Conservation (phyloP, 2,113 vertebrate genomes). For the Aegotheles bennettii region DNA sequence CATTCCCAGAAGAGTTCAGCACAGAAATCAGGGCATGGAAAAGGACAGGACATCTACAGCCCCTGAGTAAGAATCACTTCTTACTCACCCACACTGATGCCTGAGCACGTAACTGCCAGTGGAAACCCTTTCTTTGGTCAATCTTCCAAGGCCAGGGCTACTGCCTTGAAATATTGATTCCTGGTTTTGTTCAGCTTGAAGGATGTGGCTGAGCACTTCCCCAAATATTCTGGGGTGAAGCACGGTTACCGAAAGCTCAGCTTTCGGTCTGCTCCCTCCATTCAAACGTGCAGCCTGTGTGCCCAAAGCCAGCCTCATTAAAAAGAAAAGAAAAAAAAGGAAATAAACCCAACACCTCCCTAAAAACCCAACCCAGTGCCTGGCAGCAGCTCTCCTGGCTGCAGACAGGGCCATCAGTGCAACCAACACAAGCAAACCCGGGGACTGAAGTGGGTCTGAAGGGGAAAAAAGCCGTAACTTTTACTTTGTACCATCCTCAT, state of each 20-base stretch:
- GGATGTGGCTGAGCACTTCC: background rate
- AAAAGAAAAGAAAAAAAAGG: background rate
- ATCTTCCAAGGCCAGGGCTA: background rate
- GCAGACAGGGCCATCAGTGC: background rate
- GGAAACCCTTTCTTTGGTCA: background rate
- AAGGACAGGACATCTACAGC: background rate
- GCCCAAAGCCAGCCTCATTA: background rate
- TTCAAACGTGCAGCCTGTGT: background rate
- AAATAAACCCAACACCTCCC: background rate
- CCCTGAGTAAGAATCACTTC: background rate
- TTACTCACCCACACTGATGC: background rate
- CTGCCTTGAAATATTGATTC: background rate
- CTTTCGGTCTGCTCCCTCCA: background rate
- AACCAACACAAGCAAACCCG: rapidly evolving
- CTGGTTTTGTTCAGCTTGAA: background rate
- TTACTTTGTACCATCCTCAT: background rate
- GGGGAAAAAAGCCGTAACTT: background rate
- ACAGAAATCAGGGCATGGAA: background rate
- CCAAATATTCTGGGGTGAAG: background rate
- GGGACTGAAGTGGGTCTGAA: background rate
- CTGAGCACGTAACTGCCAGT: background rate
- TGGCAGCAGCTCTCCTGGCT: background rate
- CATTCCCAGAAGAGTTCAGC: background rate
- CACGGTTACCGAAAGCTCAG: background rate
- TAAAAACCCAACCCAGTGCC: background rate